phyloP scores from a whole-genome alignment of 2,113 vertebrate species.

The Euleptes europaea region DNA sequence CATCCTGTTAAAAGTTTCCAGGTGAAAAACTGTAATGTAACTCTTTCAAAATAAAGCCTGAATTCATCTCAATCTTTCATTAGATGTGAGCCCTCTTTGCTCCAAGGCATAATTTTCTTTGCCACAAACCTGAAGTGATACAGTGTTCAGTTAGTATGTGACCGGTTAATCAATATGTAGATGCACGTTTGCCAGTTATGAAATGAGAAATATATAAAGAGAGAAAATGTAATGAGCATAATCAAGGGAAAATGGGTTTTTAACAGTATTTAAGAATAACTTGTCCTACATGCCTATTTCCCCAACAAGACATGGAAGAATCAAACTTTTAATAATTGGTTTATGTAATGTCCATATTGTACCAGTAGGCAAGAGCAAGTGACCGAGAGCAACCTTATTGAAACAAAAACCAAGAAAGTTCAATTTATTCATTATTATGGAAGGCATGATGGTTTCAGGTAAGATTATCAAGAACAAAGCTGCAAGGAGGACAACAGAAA shows the following conservation, averaged over 20 bases:
- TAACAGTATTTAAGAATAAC: too few species aligned
- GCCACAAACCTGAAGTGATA: not conserved
- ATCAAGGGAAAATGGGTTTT: not conserved
- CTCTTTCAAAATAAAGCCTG: not conserved
- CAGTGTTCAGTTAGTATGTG: not conserved
- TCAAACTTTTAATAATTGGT: not conserved
- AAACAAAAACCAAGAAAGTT: not conserved
- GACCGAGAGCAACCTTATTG: not conserved
- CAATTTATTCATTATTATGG: not conserved
- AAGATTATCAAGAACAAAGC: not conserved
- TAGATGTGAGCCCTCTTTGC: not conserved
- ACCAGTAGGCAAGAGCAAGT: not conserved
- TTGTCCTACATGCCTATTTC: too few species aligned
- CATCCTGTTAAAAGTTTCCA: not conserved
- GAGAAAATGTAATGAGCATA: not conserved
- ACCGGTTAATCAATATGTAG: not conserved
- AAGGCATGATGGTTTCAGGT: not conserved
- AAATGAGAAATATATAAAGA: not conserved
- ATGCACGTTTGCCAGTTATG: not conserved
- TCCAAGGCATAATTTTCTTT: not conserved
- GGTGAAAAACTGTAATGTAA: not conserved
- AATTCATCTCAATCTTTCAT: not conserved
- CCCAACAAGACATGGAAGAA: too few species aligned
- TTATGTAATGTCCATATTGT: not conserved
- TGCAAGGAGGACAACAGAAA: not conserved